phyloP scores from a whole-genome alignment of 2,113 vertebrate genomes.

The Rana temporaria region DNA sequence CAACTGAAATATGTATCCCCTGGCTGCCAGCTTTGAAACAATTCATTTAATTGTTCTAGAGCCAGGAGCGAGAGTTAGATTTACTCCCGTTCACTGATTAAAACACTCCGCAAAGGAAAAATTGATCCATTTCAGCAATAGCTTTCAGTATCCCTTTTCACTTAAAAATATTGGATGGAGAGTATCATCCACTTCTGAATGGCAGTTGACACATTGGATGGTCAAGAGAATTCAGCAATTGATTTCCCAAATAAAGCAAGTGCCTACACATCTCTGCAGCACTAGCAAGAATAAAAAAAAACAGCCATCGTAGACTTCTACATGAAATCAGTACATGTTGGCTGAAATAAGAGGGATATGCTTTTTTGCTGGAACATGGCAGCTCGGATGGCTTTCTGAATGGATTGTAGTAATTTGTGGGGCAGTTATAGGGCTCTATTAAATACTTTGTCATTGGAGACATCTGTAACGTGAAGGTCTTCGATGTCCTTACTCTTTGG shows the following conservation, averaged over 20 bases:
- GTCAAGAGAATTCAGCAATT: conserved; percentile 23
- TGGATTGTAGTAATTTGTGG: conserved; percentile 51
- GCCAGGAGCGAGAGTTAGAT: conserved; percentile 23
- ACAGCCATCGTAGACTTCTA: background rate
- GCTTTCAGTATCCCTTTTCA: conserved; percentile 1
- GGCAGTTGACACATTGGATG: background rate
- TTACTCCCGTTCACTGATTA: conserved; percentile 41
- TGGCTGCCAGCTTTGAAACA: conserved; percentile 1
- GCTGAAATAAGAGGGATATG: conserved; percentile 19
- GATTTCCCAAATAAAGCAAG: conserved; percentile 31
- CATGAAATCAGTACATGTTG: background rate
- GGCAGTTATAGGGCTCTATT: conserved; percentile 51
- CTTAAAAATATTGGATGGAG: conserved; percentile 29
- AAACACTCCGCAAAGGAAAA: conserved; percentile 21
- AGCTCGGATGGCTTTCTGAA: conserved; percentile 32
- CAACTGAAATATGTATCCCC: background rate
- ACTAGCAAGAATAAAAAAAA: background rate
- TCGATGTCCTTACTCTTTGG: conserved; percentile 48
- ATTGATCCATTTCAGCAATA: conserved; percentile 27
- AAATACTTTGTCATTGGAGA: conserved; percentile 46
- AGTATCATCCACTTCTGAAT: conserved; percentile 31
- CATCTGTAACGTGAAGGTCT: conserved; percentile 52
- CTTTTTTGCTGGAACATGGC: conserved; percentile 20
- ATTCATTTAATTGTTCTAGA: conserved; percentile 28
- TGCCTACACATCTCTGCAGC: conserved; percentile 13